A percentile compares a stretch with the other conserved stretches of the same genome.
Evolutionary conservation across 2,113 vertebrate genomes (phyloP).

Genomic region (Chroicocephalus ridibundus): DNA sequence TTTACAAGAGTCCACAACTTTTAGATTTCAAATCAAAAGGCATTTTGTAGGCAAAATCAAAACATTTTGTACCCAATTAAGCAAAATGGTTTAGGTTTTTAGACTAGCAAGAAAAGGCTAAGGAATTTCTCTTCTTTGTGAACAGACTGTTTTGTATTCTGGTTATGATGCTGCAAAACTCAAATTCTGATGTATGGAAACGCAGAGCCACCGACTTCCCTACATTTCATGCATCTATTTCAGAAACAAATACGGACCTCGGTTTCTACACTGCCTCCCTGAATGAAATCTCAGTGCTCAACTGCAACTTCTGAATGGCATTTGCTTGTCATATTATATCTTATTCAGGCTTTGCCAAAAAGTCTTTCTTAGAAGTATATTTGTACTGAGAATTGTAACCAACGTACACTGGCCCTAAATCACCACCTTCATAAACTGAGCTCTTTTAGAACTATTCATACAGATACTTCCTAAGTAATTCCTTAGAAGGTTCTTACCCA

Average conservation of each 20-base stretch:
- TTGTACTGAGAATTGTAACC: neutral
- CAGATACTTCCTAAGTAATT: neutral
- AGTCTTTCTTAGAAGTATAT: neutral
- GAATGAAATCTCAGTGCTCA: neutral
- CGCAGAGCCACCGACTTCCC: accelerated
- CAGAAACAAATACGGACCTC: neutral
- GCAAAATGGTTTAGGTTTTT: neutral
- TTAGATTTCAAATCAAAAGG: neutral
- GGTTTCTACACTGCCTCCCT: neutral
- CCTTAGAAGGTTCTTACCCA: constrained; percentile 63
- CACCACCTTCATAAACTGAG: neutral
- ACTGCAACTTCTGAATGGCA: neutral
- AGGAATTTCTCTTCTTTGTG: neutral
- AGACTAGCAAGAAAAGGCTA: neutral
- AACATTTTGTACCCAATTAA: neutral
- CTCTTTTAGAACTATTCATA: neutral
- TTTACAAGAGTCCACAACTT: neutral
- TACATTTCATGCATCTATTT: neutral
- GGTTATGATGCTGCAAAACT: neutral
- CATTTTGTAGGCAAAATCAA: too few relatives aligned
- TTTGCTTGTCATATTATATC: neutral
- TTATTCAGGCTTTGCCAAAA: neutral
- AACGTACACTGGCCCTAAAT: neutral
- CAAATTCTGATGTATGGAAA: neutral
- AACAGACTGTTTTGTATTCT: neutral